Conservation (phyloP, 2,113 vertebrate species). For the Ivindomyrus marchei region DNA sequence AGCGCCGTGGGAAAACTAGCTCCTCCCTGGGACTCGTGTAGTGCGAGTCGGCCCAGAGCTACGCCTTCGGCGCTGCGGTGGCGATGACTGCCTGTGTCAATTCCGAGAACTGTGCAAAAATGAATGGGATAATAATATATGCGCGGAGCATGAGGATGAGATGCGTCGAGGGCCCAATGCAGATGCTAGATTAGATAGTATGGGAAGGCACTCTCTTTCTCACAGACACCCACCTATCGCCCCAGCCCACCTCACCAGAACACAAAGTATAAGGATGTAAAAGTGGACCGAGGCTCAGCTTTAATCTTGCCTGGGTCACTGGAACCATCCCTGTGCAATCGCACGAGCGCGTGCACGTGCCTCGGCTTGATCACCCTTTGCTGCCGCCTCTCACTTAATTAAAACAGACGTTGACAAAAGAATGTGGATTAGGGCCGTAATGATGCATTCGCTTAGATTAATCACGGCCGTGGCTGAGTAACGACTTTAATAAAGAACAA, state of each 20-base stretch:
- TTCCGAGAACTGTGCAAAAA: neutral
- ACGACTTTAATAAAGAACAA: constrained; percentile 77
- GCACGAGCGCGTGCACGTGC: constrained; percentile 48
- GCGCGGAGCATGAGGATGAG: neutral
- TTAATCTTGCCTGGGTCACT: constrained; percentile 83
- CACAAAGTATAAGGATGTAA: constrained; percentile 69
- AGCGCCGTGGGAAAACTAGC: neutral
- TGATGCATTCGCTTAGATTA: constrained; percentile 90
- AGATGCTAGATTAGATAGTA: neutral
- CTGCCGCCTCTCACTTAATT: constrained; percentile 86
- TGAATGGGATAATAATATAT: neutral
- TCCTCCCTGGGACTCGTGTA: neutral
- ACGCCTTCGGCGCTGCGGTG: neutral
- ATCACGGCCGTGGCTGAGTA: constrained; percentile 74
- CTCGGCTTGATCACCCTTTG: constrained; percentile 70
- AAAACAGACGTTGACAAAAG: constrained; percentile 92
- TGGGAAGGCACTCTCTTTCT: neutral
- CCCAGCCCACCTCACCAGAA: constrained; percentile 36
- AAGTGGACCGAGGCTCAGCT: constrained; percentile 67
- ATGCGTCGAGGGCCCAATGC: neutral
- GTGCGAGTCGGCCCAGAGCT: neutral
- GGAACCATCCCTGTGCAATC: constrained; percentile 65
- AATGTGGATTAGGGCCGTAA: constrained; percentile 81
- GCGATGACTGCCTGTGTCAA: neutral
- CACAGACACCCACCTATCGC: neutral